Percentiles rank a stretch among this genome's conserved stretches.
Conservation (phyloP, 2,888 invertebrate genomes). For the Drosophila niveifrons region DNA sequence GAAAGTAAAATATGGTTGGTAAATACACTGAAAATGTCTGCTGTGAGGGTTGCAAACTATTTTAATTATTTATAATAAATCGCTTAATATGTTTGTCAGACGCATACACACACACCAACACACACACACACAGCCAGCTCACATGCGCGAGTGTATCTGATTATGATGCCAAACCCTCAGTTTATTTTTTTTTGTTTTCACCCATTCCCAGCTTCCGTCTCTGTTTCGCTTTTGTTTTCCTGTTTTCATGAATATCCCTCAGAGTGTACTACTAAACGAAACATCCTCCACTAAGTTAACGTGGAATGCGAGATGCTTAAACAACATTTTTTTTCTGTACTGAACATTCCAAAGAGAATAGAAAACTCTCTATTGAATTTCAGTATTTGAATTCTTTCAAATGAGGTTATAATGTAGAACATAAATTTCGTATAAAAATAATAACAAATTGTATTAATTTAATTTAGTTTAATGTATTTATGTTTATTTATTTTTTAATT, state of each 20-base stretch:
- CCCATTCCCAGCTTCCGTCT: not conserved
- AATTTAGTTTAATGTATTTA: no score
- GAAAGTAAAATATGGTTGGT: constrained; percentile 19
- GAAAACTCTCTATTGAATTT: not conserved
- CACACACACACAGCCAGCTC: constrained; percentile 20
- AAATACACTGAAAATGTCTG: constrained; percentile 13
- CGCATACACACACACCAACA: constrained; percentile 23
- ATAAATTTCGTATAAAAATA: no score
- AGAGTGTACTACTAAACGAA: constrained; percentile 16
- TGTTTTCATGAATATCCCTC: constrained; percentile 13
- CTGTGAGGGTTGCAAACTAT: constrained; percentile 35
- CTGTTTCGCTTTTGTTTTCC: constrained; percentile 14
- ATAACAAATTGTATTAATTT: no score
- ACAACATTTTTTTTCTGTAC: not conserved
- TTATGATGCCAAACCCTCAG: constrained; percentile 23
- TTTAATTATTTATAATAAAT: constrained; percentile 68
- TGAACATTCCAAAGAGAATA: not conserved
- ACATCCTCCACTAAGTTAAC: not conserved
- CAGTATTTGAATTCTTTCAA: no score
- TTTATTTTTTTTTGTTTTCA: not conserved
- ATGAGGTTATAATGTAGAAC: no score
- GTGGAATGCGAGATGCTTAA: not conserved
- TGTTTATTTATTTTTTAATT: no score
- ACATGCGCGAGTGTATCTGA: constrained; percentile 21
- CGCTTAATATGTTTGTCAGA: constrained; percentile 57